These are phyloP conservation scores for Beroe forskalii DNA, from an alignment of 37 sponge, comb jelly and placozoan genomes.

Conservation along the genomic window DNA sequence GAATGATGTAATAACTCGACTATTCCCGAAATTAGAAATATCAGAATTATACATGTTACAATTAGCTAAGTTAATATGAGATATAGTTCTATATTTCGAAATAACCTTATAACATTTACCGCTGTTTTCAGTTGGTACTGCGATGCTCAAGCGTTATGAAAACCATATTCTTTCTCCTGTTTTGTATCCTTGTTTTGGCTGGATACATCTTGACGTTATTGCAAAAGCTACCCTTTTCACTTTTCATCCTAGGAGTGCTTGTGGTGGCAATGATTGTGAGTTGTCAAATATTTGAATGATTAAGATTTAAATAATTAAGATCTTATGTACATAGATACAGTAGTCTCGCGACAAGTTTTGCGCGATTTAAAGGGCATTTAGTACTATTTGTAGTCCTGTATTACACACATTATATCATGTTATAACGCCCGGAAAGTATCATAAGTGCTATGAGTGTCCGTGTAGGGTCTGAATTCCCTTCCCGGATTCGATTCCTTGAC, in stretches of 20 bases:
- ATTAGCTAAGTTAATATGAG: no score
- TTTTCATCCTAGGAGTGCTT: conserved; percentile 29
- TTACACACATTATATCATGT: no score
- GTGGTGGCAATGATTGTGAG: neutral
- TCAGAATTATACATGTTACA: no score
- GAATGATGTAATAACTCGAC: no score
- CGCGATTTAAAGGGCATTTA: neutral
- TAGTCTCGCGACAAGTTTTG: neutral
- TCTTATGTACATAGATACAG: neutral
- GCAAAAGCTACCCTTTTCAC: neutral
- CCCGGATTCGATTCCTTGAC: no score
- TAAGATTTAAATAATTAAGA: neutral
- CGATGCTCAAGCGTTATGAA: neutral
- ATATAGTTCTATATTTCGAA: no score
- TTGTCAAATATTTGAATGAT: neutral
- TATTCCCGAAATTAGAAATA: neutral
- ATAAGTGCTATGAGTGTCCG: no score
- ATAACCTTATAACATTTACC: neutral
- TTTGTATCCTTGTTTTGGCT: neutral
- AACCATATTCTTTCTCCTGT: neutral
- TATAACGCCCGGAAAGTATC: no score
- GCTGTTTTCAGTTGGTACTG: neutral
- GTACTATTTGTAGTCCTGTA: no score
- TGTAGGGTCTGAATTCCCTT: no score
- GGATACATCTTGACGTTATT: neutral